Evolutionary conservation across 53 echinoderm and acorn worm species (phyloP), one percentile per base, ranked within the genome.

Genomic region (Stichopus horrens): DNA sequence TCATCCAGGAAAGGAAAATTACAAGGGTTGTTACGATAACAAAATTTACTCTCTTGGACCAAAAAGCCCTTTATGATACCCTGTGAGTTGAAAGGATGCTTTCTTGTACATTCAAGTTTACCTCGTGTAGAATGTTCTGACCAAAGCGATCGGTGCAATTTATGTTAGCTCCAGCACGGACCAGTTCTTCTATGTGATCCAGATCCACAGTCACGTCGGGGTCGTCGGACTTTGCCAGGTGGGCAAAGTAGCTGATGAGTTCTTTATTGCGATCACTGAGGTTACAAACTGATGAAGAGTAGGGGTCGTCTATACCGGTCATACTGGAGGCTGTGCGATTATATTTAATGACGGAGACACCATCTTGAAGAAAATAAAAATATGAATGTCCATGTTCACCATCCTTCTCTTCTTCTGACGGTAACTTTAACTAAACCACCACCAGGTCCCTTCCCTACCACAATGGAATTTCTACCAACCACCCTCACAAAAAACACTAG

Each of bases 61-160:
- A 37, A 37, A 37, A 37, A 37, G 37, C 37, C 37, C 37, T 37
- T 37, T 37, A 37, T 37, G 37, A 37, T 37, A 37, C 37, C 37
- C 37, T 37, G 37, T 37, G 37, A 37, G 0, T 37, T 37, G 37
- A 37, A 2, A 37, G 37, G 37, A 37, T 37, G 37, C 37, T 37
- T 2, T 37, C 37, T 37, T 37, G 37, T 37, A 37, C 2, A 37
- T 2, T 37, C 37, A 37, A 37, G 37, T 86, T 52, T 86, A 95
- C 97, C 95, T 97, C 97, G 84, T 97, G 97, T 21, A 97, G 91
- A 52, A 92, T 91, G 0, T 91, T 97, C 89, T 97, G 97, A 16
- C 97, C 97, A 86, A 92, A 93, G 37, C 92, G 92, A 90, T 97
- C 97, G 9, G 95, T 95, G 74, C 94, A 95, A 82, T 92, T 87